phyloP scores from a whole-genome alignment of 2,888 invertebrate species.

The Aricia artaxerxes region DNA sequence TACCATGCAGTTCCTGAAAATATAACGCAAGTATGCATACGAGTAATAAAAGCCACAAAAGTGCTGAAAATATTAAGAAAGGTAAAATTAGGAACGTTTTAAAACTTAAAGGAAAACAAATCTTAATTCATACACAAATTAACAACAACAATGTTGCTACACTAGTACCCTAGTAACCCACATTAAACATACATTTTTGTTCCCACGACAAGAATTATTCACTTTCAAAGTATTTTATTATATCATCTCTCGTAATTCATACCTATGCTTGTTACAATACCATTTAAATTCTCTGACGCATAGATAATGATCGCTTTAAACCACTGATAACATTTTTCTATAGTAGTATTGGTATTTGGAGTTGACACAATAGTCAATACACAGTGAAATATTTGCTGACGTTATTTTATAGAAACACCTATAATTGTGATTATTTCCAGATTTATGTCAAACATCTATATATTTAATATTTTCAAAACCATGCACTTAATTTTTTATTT shows the following conservation, averaged over 20 bases:
- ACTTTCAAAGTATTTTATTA: slow-evolving; percentile 39
- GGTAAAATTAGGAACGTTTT: neutral
- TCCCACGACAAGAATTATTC: slow-evolving; percentile 38
- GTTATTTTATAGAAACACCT: neutral
- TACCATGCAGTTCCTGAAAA: neutral
- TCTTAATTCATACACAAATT: neutral
- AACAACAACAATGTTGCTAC: slow-evolving; percentile 20
- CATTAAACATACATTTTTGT: slow-evolving; percentile 37
- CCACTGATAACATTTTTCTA: neutral
- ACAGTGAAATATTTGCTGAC: neutral
- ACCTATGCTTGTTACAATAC: slow-evolving; percentile 24
- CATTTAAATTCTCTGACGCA: slow-evolving; percentile 26
- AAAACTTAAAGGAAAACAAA: neutral
- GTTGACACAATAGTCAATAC: neutral
- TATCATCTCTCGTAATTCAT: slow-evolving; percentile 38
- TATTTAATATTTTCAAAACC: neutral
- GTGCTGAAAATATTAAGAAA: neutral
- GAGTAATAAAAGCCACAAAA: neutral
- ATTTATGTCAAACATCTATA: neutral
- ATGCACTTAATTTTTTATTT: no score
- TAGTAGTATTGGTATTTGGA: neutral
- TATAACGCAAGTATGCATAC: neutral
- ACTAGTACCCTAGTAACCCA: slow-evolving; percentile 36
- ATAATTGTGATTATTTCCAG: neutral
- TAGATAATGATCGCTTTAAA: neutral